phyloP scores from a whole-genome alignment of 2,888 invertebrate species.

The Malacosoma neustria region DNA sequence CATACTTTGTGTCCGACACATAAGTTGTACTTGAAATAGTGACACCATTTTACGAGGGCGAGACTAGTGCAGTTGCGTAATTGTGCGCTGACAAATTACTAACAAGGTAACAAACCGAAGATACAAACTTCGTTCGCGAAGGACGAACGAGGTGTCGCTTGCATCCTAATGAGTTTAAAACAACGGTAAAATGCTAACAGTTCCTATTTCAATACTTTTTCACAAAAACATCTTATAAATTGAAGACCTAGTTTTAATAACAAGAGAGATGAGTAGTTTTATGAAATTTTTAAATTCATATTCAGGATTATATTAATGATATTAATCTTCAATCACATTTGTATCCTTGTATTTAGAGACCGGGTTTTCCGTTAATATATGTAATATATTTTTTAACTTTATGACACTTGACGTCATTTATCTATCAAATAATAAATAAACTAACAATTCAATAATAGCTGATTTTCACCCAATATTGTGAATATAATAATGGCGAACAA shows the following conservation, averaged over 20 bases:
- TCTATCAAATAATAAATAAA: too few species aligned
- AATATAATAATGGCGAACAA: too few species aligned
- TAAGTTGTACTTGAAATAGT: slow-evolving; percentile 63
- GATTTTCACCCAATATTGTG: too few species aligned
- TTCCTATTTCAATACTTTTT: background rate
- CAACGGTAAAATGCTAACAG: slow-evolving; percentile 2
- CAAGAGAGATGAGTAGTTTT: background rate
- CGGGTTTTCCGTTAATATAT: too few species aligned
- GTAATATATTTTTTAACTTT: too few species aligned
- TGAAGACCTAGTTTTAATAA: background rate
- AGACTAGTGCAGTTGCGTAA: slow-evolving; percentile 56
- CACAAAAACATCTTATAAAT: background rate
- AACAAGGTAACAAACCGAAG: slow-evolving; percentile 58
- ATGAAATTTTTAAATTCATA: background rate
- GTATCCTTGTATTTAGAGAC: too few species aligned
- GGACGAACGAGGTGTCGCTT: slow-evolving; percentile 35
- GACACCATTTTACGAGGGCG: slow-evolving; percentile 57
- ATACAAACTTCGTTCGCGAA: slow-evolving; percentile 44
- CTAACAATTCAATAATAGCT: too few species aligned
- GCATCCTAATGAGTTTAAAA: slow-evolving; percentile 42
- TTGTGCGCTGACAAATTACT: slow-evolving; percentile 55
- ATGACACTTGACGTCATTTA: too few species aligned
- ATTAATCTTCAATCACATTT: too few species aligned
- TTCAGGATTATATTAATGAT: too few species aligned
- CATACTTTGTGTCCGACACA: slow-evolving; percentile 24